A percentile compares a stretch with the other conserved stretches of the same genome.
Evolutionary conservation across 2,113 vertebrate species (phyloP).

Genomic region (Menura novaehollandiae): DNA sequence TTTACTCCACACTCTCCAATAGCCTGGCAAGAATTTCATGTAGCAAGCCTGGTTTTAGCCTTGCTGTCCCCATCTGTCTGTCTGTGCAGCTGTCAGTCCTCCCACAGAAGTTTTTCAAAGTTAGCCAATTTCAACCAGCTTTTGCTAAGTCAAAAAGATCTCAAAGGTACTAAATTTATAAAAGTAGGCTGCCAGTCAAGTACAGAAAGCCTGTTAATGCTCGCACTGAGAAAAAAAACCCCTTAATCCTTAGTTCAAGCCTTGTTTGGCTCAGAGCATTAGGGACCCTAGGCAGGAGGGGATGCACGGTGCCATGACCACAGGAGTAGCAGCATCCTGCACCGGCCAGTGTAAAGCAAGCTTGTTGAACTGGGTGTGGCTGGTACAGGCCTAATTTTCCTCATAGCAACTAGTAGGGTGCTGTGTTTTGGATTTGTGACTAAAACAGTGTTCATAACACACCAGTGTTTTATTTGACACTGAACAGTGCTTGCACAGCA

Average conservation of each 20-base stretch:
- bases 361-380: background rate
- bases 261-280: background rate
- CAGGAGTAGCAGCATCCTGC: background rate
- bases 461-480: background rate
- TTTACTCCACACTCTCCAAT: background rate
- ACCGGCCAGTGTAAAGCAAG: background rate
- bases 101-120: background rate
- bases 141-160: background rate
- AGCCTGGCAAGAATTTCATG: background rate
- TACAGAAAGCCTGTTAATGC: background rate
- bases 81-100: background rate
- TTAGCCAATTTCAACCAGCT: background rate
- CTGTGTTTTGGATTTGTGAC: background rate
- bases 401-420: background rate
- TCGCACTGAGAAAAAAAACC: background rate
- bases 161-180: background rate
- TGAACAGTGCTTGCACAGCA: background rate
- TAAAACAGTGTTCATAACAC: background rate
- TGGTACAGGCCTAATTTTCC: background rate
- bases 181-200: background rate
- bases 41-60: background rate
- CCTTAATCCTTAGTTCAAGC: background rate
- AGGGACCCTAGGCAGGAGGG: background rate
- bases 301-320: rapidly evolving
- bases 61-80: background rate